Percentiles rank a stretch among this genome's conserved stretches.
These are phyloP conservation scores for Meandrina meandrites DNA, from an alignment of 92 coral and sea anemone species.

Conservation along the genomic window DNA sequence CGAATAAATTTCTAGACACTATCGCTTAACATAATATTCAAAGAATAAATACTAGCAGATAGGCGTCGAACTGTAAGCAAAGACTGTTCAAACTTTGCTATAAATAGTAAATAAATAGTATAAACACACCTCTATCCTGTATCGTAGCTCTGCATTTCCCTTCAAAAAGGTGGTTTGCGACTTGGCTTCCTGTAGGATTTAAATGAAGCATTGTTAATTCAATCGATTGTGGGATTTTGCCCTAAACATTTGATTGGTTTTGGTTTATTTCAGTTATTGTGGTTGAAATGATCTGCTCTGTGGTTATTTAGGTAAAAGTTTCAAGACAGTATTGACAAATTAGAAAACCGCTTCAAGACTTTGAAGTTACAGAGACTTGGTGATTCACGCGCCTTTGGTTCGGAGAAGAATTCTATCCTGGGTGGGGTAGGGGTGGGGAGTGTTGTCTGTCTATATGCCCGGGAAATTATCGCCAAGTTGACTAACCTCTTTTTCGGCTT, in stretches of 20 bases:
- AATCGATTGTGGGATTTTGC: background rate
- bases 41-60: too few species aligned
- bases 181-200: constrained; percentile 77
- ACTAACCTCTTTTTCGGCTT: constrained; percentile 91
- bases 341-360: too few species aligned
- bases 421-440: background rate
- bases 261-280: background rate
- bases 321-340: background rate
- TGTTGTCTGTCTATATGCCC: background rate
- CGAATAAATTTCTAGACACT: background rate
- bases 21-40: too few species aligned
- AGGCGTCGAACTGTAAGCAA: background rate
- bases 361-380: background rate
- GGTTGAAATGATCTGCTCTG: background rate
- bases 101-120: background rate
- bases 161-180: constrained; percentile 91
- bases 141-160: constrained; percentile 94
- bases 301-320: background rate
- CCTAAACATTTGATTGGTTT: background rate
- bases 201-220: background rate
- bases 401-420: background rate
- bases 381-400: background rate
- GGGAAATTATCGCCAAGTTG: background rate
- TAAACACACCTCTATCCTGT: constrained; percentile 81
- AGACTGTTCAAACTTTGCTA: background rate